Conservation (phyloP, 2,888 invertebrate species). For the Electrophaes corylata region DNA sequence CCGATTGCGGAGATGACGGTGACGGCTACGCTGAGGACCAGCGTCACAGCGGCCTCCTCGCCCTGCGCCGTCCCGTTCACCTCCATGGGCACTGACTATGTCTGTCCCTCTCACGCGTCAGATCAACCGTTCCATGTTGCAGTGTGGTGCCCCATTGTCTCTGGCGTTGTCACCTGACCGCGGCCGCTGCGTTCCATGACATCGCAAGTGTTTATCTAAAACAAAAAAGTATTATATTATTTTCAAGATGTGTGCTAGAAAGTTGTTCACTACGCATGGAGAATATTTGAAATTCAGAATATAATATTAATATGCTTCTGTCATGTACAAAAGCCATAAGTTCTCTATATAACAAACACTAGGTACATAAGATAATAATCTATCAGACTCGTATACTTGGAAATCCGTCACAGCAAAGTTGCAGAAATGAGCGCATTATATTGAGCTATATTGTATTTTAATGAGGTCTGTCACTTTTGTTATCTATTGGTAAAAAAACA, state of each 20-base stretch:
- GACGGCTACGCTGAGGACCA: slow-evolving; percentile 87
- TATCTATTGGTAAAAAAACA: too few relatives aligned
- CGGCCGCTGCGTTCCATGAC: slow-evolving; percentile 76
- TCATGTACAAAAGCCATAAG: too few relatives aligned
- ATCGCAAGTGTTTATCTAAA: slow-evolving; percentile 62
- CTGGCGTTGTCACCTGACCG: slow-evolving; percentile 69
- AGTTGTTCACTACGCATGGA: too few relatives aligned
- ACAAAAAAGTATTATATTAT: slow-evolving; percentile 28
- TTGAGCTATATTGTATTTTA: too few relatives aligned
- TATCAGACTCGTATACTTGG: too few relatives aligned
- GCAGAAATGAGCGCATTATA: too few relatives aligned
- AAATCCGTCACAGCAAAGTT: too few relatives aligned
- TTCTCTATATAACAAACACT: too few relatives aligned
- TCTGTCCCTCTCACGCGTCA: slow-evolving; percentile 53
- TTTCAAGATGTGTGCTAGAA: not conserved
- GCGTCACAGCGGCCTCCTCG: slow-evolving; percentile 85
- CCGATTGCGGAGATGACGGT: slow-evolving; percentile 89
- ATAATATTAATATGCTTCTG: too few relatives aligned
- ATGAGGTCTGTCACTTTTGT: too few relatives aligned
- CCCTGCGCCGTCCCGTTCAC: slow-evolving; percentile 77
- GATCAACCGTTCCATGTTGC: slow-evolving; percentile 57
- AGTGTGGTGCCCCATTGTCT: slow-evolving; percentile 43
- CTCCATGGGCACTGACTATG: slow-evolving; percentile 58
- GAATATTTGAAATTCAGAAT: too few relatives aligned
- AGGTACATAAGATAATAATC: too few relatives aligned